Conservation (phyloP, 2,797 vertebrate species). For the Pseudochromis fuscus region DNA sequence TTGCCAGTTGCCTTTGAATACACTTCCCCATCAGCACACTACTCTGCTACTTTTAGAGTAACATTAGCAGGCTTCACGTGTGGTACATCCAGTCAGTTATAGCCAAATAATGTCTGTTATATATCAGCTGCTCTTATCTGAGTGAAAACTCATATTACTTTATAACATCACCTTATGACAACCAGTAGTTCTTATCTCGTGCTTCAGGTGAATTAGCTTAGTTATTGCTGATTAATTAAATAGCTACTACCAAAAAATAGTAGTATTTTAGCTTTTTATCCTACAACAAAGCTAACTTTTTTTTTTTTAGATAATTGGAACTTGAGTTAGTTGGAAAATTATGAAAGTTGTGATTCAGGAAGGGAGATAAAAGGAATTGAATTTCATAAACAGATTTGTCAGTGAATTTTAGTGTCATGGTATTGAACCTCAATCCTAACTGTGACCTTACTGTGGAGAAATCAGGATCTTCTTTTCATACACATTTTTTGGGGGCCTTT, state of each 20-base stretch:
- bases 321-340: no score
- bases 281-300: not conserved
- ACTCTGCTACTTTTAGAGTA: no score
- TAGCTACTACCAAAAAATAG: not conserved
- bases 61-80: no score
- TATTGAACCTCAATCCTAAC: not conserved
- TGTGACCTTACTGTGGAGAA: constrained; percentile 23
- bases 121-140: no score
- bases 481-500: constrained; percentile 10
- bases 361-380: not conserved
- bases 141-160: no score
- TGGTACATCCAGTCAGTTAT: no score
- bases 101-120: no score
- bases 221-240: no score
- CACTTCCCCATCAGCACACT: no score
- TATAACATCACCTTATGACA: not conserved
- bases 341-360: no score
- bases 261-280: not conserved
- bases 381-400: not conserved
- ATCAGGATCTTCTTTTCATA: constrained; percentile 13
- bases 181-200: not conserved
- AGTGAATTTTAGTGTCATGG: not conserved
- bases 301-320: no score
- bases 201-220: not conserved
- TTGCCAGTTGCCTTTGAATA: not conserved